Evolutionary conservation across 1,140 invertebrate genomes (phyloP).

Genomic region (Drosophila pachea): DNA sequence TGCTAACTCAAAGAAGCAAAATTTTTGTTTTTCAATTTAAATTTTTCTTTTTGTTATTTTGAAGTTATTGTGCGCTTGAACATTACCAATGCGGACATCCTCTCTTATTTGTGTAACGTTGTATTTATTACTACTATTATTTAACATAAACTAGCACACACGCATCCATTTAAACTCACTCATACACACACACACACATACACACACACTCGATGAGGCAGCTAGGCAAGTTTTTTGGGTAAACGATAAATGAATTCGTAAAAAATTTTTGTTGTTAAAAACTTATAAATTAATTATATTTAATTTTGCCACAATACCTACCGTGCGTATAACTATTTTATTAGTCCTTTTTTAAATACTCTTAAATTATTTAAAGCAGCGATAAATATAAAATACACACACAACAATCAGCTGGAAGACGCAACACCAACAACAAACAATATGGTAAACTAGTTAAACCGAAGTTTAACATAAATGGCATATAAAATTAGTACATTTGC

Average conservation of each 20-base stretch:
- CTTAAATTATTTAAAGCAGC: slow-evolving; percentile 71
- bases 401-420: slow-evolving; percentile 46
- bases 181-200: slow-evolving; percentile 26
- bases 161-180: slow-evolving; percentile 2
- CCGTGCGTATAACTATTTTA: slow-evolving; percentile 68
- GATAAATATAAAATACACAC: slow-evolving; percentile 33
- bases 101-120: slow-evolving; percentile 72
- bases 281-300: slow-evolving; percentile 58
- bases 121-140: slow-evolving; percentile 70
- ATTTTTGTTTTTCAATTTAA: slow-evolving; percentile 6
- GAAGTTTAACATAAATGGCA: slow-evolving; percentile 21
- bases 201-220: slow-evolving; percentile 35
- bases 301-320: slow-evolving; percentile 62
- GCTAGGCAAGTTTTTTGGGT: slow-evolving; percentile 19
- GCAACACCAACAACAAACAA: slow-evolving; percentile 34
- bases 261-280: slow-evolving; percentile 70
- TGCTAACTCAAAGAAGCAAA: slow-evolving; percentile 12
- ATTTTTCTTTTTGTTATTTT: slow-evolving; percentile 4
- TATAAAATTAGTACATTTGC: slow-evolving; percentile 23
- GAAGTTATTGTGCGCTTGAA: slow-evolving; percentile 31
- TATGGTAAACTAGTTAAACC: slow-evolving; percentile 53
- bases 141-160: slow-evolving; percentile 35
- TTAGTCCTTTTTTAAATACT: slow-evolving; percentile 73
- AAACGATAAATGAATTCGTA: slow-evolving; percentile 54
- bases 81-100: slow-evolving; percentile 39